These are phyloP conservation scores for Colaptes auratus DNA, from an alignment of 2,113 vertebrate species.

Conservation along the genomic window DNA sequence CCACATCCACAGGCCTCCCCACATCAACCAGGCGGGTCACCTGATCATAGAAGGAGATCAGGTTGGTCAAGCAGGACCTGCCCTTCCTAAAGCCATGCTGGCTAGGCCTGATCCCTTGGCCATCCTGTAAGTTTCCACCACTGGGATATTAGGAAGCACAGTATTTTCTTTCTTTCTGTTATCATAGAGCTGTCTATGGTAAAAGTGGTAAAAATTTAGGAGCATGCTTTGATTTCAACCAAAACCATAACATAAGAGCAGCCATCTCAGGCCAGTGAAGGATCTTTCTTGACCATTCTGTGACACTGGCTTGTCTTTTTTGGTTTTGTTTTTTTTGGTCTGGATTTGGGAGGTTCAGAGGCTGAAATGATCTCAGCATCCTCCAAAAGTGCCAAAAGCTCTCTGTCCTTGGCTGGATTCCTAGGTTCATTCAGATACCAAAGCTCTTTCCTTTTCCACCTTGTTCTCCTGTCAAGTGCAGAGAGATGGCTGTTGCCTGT, in stretches of 20 bases:
- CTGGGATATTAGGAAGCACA: background rate
- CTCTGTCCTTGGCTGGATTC: background rate
- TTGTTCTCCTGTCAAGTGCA: background rate
- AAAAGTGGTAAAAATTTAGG: no score
- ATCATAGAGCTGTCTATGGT: background rate
- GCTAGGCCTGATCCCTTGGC: no score
- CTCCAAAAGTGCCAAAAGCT: background rate
- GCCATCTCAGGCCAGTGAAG: background rate
- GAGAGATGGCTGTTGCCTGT: background rate
- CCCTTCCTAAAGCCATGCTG: no score
- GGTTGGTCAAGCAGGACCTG: no score
- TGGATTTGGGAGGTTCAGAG: background rate
- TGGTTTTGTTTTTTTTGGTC: background rate
- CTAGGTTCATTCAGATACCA: background rate
- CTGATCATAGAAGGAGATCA: no score
- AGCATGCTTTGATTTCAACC: background rate
- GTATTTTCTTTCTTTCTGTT: background rate
- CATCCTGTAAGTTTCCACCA: background rate
- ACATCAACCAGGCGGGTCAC: no score
- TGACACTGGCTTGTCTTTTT: rapidly evolving
- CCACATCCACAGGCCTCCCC: no score
- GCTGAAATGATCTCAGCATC: background rate
- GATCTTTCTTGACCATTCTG: background rate
- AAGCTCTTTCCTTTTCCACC: background rate
- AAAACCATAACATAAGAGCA: background rate